Evolutionary conservation across 2,797 vertebrate genomes (phyloP), one percentile per base, ranked within the genome.

Genomic region (Sebastes kiyomatsui): DNA sequence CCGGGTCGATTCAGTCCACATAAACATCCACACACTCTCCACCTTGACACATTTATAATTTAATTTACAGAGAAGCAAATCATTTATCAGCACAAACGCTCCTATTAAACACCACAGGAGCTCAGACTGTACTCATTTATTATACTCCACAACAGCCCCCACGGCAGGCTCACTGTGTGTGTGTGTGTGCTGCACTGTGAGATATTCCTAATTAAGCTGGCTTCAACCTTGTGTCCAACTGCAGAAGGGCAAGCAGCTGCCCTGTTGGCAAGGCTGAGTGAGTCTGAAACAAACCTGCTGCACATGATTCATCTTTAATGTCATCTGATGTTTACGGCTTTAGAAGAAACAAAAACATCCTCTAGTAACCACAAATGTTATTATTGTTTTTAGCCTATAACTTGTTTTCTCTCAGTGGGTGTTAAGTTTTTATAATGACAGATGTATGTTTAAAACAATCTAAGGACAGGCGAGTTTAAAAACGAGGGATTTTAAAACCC

Each of bases 51-150:
- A 20, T 35, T 69, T 78, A 12, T 75, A 27, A 88, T 87, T 80
- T 65, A 82, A 90, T 87, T 60, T 49, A 83, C 64, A 86, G 49
- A 6, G 18, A 62, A 67, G 18, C 10, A 0, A n/a, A 77, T 88
- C 72, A 72, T 88, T 87, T 52, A 83, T 86, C 79, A 75, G 74
- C 72, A 72, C 58, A 66, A 64, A 80, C 13, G 35, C 59, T 78
- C 67, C 66, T 61, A 82, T 82, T 74, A 83, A 84, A 85, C 73
- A 18, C 79, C 72, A 77, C 85, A 84, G 82, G 84, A 73, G 74
- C n/a, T 72, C 77, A 42, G 52, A 77, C 73, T 58, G 6, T 54
- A 27, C 71, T 75, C 67, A 52, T 85, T 79, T 56, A 75, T 81
- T 70, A 81, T 14, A 78, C 54, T 66, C 52, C 52, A 60, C 2